Evolutionary conservation across 2,888 invertebrate species (phyloP).

Genomic region (Myopa tessellatipennis): DNA sequence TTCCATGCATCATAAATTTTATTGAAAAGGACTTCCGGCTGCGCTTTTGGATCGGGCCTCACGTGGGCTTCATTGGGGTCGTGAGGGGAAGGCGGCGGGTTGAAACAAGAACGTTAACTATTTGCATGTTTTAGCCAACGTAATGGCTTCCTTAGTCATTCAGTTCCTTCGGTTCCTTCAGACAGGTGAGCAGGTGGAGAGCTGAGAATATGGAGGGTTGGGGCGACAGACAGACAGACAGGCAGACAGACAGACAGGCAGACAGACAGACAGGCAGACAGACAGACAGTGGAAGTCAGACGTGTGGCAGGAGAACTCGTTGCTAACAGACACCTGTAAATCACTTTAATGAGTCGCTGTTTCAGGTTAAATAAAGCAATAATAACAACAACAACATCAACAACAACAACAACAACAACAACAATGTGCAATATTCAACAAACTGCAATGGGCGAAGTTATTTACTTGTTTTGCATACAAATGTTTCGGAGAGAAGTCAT

Average conservation of each 20-base stretch:
- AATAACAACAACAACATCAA: no score
- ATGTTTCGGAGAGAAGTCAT: no score
- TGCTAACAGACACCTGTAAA: conserved; percentile 29
- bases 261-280: no score
- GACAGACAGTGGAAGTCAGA: background rate
- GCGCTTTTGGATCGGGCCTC: conserved; percentile 27
- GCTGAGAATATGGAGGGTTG: background rate
- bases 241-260: conserved; percentile 14
- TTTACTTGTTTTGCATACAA: no score
- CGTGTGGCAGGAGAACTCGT: background rate
- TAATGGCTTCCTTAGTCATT: conserved; percentile 34
- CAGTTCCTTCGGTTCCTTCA: background rate
- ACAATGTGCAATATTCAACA: no score
- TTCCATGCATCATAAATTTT: conserved; percentile 65
- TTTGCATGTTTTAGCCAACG: conserved; percentile 29
- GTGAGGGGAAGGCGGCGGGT: background rate
- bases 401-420: no score
- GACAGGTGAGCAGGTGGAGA: background rate
- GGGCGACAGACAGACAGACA: conserved; percentile 17
- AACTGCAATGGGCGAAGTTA: no score
- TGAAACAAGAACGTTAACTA: conserved; percentile 5
- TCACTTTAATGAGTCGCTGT: conserved; percentile 33
- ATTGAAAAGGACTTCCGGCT: conserved; percentile 62
- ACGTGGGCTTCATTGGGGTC: conserved; percentile 5
- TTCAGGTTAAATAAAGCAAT: background rate